Evolutionary conservation across 2,113 vertebrate genomes (phyloP), one percentile per base, ranked within the genome.

Genomic region (Aspidoscelis tigris): DNA sequence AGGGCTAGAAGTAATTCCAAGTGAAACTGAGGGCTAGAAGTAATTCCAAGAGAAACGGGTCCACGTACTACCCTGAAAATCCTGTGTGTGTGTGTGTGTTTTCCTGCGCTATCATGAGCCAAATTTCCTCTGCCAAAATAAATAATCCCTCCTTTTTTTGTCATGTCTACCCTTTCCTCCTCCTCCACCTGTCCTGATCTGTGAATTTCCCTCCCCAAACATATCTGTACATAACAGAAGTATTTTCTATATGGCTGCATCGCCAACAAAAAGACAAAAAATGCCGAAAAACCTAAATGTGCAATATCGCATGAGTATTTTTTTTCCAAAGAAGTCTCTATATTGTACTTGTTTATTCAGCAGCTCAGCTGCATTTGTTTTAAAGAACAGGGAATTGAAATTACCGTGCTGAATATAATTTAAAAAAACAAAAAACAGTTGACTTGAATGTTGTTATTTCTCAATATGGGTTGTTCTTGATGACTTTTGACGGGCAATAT

Each of bases 341-440:
- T 91, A 88, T 91, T 91, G 90, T 91, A 89, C 88, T 89, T 91
- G 90, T 91, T 89, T 87, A 83, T 87, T 87, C 50, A 87, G 85
- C 85, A 87, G 85, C 85, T 6, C 24, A 58, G 81, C 85, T 87
- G 85, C 80, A 64, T 8, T 66, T 74, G 70, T 82, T 83, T 78
- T 83, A 83, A 87, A 87, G 80, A 78, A 87, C 85, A 83, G 85
- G 76, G 85, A 83, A 73, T 55, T 66, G 21, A 82, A 83, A 82
- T 79, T 74, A 74, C 77, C 55, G 55, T 85, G 83, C 79, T 85
- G 70, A 83, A 83, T 75, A 82, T 61, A 73, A 74, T 76, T 72
- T 61, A 61, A 61, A 78, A 86, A 76, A 80, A 65, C 24, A 33
- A 61, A 64, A 73, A 73, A 66, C 77, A 65, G 55, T 24, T 7